Evolutionary conservation across 2,888 invertebrate species (phyloP), one percentile per base, ranked within the genome.

Genomic region (Pimpla rufipes): DNA sequence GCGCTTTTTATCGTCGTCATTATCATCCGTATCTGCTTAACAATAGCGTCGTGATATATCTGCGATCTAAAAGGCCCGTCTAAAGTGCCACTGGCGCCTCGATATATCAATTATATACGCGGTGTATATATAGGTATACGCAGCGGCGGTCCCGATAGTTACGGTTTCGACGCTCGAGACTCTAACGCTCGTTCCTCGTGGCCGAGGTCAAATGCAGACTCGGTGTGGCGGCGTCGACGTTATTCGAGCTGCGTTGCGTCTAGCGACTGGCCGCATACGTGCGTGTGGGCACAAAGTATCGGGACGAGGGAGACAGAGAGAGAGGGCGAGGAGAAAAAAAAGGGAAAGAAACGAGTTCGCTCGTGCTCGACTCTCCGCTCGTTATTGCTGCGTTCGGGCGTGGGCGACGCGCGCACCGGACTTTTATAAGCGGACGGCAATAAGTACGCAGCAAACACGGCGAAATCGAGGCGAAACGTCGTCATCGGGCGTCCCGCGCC

Each of bases 371-470:
- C 45, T 79, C 35, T 35, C 55, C 45, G 64, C 45, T 55, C 55
- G 55, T 55, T 70, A 55, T 57, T 47, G 64, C 64, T 64, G 55
- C 55, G 71, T 74, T 70, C 59, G 55, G 40, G 78, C 82, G 82
- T 82, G 74, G 82, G 82, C 79, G 70, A 16, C 6, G 47, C 71
- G 67, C 67, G 21, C 71, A 66, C n/a, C 40, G 11, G 52, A 37
- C 37, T 70, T 70, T 70, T 23, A 64, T 37, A 18, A 55, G 4
- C 52, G 4, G 40, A 21, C 21, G 70, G 7, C 18, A 70, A 70
- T 40, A n/a, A n/a, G n/a, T n/a, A n/a, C n/a, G n/a, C n/a, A 52
- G 55, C 55, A 55, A 50, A 55, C 13, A 55, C 55, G 7, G 55
- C 3, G 13, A 55, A 55, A 55, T 55, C 52, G 70, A 40, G 37